Base-by-base conservation (phyloP, 2,888 invertebrate species). In the Cantharis nigra region DNA sequence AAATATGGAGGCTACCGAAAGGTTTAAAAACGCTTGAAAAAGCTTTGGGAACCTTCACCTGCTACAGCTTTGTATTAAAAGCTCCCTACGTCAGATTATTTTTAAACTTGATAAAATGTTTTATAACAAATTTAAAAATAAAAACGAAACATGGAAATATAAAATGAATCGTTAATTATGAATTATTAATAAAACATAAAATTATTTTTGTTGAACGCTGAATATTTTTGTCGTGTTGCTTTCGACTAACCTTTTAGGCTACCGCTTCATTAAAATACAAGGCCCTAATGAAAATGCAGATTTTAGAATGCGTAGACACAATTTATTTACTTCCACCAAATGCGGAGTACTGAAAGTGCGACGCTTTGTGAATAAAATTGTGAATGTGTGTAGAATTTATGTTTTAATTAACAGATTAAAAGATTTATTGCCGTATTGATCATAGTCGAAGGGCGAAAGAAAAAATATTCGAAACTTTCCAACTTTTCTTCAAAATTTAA, bases 231-330 rank as follows among this genome's bases (percentile, higher is more conserved):
- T 20, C 18, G 63, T 73, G 16, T 70, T 71, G 49, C 72, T 77
- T 78, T 63, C 64, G 33, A 28, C 30, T 49, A 71, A 74, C 71
- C 33, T 75, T 78, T 78, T 78, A 72, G 65, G 28, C 65, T 72
- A 62, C 64, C 65, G 72, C 78, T 75, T 75, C 70, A 75, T 78
- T 78, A 78, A 75, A 78, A 78, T 78, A 75, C 78, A 75, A 75
- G 63, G 70, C 72, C 69, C 72, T 74, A 78, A 78, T 75, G 75
- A 78, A 78, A 78, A 78, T 78, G 70, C 75, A 78, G 75, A 78
- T 75, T 78, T 77, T 75, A 72, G 71, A 75, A 70, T 75, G 72
- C 78, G 78, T 72, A 75, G 78, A 75, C 78, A 75, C 75, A 75
- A 75, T 75, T 78, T 78, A 78, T 75, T 77, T 77, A 75, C 74